Evolutionary conservation across 2,797 vertebrate genomes (phyloP), one percentile per base, ranked within the genome.

Genomic region (Brachyalestes nurse): DNA sequence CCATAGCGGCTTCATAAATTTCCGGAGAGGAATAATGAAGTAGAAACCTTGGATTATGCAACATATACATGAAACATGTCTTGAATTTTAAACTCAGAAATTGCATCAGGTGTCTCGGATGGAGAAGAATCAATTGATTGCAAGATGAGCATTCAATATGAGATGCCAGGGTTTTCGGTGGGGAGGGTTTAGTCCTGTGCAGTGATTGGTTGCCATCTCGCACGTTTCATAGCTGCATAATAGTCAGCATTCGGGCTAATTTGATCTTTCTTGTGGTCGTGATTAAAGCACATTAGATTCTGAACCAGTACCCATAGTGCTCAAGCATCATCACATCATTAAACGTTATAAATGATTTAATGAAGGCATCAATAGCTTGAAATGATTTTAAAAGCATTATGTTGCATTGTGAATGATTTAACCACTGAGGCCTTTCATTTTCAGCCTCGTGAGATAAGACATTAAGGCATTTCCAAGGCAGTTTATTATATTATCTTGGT

Each of bases 241-340:
- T 55, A 62, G 9, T 81, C 28, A n/a, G 60, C 57, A 10, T 81
- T 76, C 55, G 40, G 49, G 60, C 51, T 70, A 64, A 72, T 77
- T 77, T 72, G 60, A 23, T 71, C 47, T 71, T 71, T 69, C 8
- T 69, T 42, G 47, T 72, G 64, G 72, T 23, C 49, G 23, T 76
- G 79, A 76, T 81, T 76, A 23, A 71, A 71, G 49, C 10, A 62
- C 5, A n/a, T 53, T 74, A 60, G 55, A 80, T 79, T 53, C 72
- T 14, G 21, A 62, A 51, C 23, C 49, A 13, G 34, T 57, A 34
- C 21, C 60, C 16, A 60, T 55, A 47, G 13, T 38, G 53, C 71
- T 49, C 28, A 49, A 66, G 66, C 65, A 12, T 75, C 53, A 61
- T 49, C 66, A 55, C 21, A 9, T 53, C 57, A 65, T 76, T 72